phyloP scores from a whole-genome alignment of 1,140 invertebrate species.

The Sipha flava region DNA sequence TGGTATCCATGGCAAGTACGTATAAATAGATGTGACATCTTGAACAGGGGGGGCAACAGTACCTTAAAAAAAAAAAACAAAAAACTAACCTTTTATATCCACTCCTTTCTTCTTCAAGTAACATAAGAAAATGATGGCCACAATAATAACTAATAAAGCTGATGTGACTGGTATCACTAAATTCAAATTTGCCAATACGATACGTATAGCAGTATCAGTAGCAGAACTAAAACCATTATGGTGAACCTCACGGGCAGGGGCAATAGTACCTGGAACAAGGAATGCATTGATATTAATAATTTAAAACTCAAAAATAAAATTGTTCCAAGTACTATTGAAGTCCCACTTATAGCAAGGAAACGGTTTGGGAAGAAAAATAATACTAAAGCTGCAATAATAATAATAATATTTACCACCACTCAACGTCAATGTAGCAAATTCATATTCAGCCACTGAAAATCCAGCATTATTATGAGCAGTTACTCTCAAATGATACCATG shows the following conservation, averaged over 20 bases:
- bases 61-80: slow-evolving; percentile 49
- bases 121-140: slow-evolving; percentile 84
- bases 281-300: not conserved
- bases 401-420: slow-evolving; percentile 67
- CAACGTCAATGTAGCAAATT: slow-evolving; percentile 87
- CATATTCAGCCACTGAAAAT: slow-evolving; percentile 85
- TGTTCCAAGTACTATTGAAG: slow-evolving; percentile 19
- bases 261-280: slow-evolving; percentile 79
- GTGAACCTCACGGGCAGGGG: slow-evolving; percentile 74
- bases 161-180: slow-evolving; percentile 88
- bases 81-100: slow-evolving; percentile 67
- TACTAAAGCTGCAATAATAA: not conserved
- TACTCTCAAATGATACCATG: slow-evolving; percentile 83
- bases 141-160: slow-evolving; percentile 80
- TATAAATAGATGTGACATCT: slow-evolving; percentile 50
- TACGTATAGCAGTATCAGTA: slow-evolving; percentile 69
- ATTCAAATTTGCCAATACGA: slow-evolving; percentile 78
- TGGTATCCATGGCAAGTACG: slow-evolving; percentile 68
- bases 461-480: slow-evolving; percentile 94
- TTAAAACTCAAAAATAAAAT: not conserved
- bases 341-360: not conserved
- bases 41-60: slow-evolving; percentile 68
- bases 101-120: slow-evolving; percentile 72
- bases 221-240: slow-evolving; percentile 46
- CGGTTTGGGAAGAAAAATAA: not conserved